Evolutionary conservation across 1,140 invertebrate genomes (phyloP), one percentile per base, ranked within the genome.

Genomic region (Drosophila watanabei): DNA sequence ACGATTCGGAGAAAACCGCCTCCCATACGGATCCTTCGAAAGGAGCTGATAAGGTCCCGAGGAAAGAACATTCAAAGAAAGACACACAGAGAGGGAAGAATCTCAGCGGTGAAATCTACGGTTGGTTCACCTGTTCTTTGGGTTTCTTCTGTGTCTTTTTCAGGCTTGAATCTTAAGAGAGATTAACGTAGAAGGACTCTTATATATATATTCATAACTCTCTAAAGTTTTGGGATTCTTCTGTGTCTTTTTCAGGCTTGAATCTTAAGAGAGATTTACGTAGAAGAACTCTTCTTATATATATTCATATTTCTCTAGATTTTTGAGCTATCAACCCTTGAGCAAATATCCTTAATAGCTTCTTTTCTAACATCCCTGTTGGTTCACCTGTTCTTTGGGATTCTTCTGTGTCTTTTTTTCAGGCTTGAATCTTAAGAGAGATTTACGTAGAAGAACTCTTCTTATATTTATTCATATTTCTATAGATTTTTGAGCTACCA

Each of bases 1-100:
- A 92, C 90, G 82, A 91, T 91, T 90, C 86, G 87, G 64, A 90
- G 86, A 91, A 91, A 89, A 90, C 79, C 75, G 39, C 68, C 70
- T 70, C 60, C 72, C 63, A 81, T 72, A 35, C 37, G 1, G 24
- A 1, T 24, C 24, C 24, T 18, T 10, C 4, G 5, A n/a, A n/a
- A 11, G 41, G 30, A 46, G 43, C 75, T 76, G 83, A 87, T 87
- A 88, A 86, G 75, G 32, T 10, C n/a, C 11, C 33, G 46, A 61
- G 35, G 43, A 39, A 65, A 41, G 14, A n/a, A 58, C 20, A 28
- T 8, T 16, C 14, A 24, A 28, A 49, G 24, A 49, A 49, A 49
- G 24, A 49, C 48, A 24, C 63, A 51, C 41, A 49, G 33, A 35
- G n/a, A n/a, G 52, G 66, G 35, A 72, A 61, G 56, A 71, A 82